Base-by-base conservation (phyloP, 1,140 invertebrate species). In the Frieseomelitta varia region DNA sequence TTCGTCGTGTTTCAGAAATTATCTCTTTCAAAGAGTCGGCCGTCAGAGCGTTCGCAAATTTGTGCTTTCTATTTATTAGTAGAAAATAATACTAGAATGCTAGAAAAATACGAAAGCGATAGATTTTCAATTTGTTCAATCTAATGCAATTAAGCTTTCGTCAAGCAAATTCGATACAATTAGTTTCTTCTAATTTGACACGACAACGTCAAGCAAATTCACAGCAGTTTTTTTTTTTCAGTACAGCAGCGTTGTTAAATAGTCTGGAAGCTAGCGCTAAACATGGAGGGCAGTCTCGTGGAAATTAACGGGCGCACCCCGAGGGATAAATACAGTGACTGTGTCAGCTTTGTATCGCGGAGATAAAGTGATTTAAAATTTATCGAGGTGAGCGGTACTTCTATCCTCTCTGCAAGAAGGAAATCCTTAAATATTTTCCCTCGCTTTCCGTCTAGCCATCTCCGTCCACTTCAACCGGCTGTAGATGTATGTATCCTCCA, bases 321-420 rank as follows among this genome's bases (percentile, higher is more conserved):
- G 39, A 24, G 39, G 39, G 79, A 72, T 30, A 47, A 61, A 80
- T 73, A 51, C 79, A 56, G 61, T 51, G 79, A 80, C 69, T 56
- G 11, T 34, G 79, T 73, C 34, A 55, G 68, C 79, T 80, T 73
- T 73, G 68, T 51, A 51, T 27, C 55, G 68, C 39, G 68, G n/a
- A 51, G 79, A 80, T 80, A 80, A 80, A 80, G 55, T 24, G 79
- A 80, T 80, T 27, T 51, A 80, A 80, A 73, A 80, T 80, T 80
- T 80, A 80, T 58, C 53, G 24, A 17, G 24, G n/a, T 47, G 68
- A 80, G 24, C n/a, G 39, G 34, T 30, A 51, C 55, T 71, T 58
- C 12, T 15, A 47, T 30, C 55, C 55, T n/a, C 15, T 17, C 27
- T 47, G 67, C 78, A 51, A 27, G 17, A 30, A 34, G 51, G 24